phyloP scores from a whole-genome alignment of 1,140 invertebrate genomes.

The Thaumetopoea pityocampa region DNA sequence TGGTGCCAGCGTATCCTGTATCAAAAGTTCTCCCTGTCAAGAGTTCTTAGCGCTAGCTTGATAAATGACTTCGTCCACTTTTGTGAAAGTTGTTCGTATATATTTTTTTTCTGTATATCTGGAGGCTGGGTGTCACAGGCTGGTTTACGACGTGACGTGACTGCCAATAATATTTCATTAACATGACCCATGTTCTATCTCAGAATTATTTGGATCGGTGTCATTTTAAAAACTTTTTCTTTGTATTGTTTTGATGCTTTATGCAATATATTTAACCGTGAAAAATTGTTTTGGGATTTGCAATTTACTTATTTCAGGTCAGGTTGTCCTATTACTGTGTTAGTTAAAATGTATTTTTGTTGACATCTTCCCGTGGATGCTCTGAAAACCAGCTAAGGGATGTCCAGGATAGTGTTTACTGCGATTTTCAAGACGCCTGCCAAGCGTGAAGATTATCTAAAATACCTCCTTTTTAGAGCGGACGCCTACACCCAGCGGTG shows the following conservation, averaged over 20 bases:
- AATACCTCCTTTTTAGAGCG: too few species aligned
- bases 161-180: slow-evolving; percentile 44
- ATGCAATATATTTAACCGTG: slow-evolving; percentile 1
- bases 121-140: slow-evolving; percentile 39
- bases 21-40: slow-evolving; percentile 69
- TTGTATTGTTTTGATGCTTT: slow-evolving; percentile 1
- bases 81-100: slow-evolving; percentile 55
- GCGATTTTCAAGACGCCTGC: too few species aligned
- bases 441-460: too few species aligned
- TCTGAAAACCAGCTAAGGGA: too few species aligned
- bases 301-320: too few species aligned
- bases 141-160: slow-evolving; percentile 43
- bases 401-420: too few species aligned
- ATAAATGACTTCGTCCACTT: slow-evolving; percentile 71
- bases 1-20: slow-evolving; percentile 65
- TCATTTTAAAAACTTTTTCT: slow-evolving; percentile 16
- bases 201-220: slow-evolving; percentile 33
- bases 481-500: too few species aligned
- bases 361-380: too few species aligned
- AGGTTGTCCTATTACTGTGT: too few species aligned
- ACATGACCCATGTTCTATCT: slow-evolving; percentile 36
- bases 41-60: slow-evolving; percentile 69
- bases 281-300: slow-evolving; percentile 7
- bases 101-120: slow-evolving; percentile 45
- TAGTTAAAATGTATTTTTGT: too few species aligned